Evolutionary conservation across 2,888 invertebrate genomes (phyloP), one percentile per base, ranked within the genome.

Genomic region (Trypoxylon attenuatum): DNA sequence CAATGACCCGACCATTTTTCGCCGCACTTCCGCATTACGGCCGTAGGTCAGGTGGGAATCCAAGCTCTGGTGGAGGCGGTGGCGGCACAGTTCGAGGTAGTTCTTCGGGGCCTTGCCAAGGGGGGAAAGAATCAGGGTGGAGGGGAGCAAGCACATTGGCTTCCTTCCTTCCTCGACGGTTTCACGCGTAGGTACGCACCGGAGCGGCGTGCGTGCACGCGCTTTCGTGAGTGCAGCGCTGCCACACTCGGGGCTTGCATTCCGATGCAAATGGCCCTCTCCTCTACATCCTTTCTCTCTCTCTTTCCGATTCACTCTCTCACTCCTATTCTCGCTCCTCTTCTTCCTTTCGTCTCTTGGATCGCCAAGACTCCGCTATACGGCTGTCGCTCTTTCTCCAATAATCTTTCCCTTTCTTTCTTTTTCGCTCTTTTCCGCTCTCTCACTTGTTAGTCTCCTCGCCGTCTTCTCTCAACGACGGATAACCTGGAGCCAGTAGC

Each of bases 181-280:
- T 59, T 66, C 56, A 65, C 69, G 66, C 58, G 58, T 69, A 57
- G 49, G 43, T 58, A 58, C 53, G 60, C 62, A 15, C 22, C n/a
- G n/a, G n/a, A n/a, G 42, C 51, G 38, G 66, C 52, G 47, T 52
- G 60, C 68, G 65, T 64, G 62, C 49, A 59, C 68, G 55, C 58
- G 56, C 39, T 55, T 55, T 50, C 53, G 50, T 41, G 58, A 68
- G 55, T 57, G 55, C 59, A 64, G 56, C 55, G 38, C 65, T 55
- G 58, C 13, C 45, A 52, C 46, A 52, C 59, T 50, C 59, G 68
- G 67, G 71, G 58, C 71, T 80, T 82, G 81, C 82, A 82, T 82
- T 82, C 82, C 81, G 72, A 82, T 82, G 81, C 80, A 81, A 82
- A 81, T 82, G 73, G 73, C 53, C 69, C 63, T 64, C 67, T 71